Base-by-base conservation (phyloP, 2,113 vertebrate genomes). In the Todiramphus saurophagus region DNA sequence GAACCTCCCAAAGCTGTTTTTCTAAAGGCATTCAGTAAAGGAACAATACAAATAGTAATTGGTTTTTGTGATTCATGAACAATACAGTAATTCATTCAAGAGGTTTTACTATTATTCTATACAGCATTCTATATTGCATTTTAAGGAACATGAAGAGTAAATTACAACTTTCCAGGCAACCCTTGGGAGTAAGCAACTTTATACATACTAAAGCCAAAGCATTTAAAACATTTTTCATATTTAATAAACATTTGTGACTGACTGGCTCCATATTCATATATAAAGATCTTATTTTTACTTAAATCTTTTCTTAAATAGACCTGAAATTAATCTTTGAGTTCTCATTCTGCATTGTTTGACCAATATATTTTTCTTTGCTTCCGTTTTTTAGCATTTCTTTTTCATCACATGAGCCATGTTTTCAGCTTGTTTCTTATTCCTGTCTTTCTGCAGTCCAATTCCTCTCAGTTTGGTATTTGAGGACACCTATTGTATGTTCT, bases 41-140 rank as follows among this genome's bases (percentile, higher is more conserved):
- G 66, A 89, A 76, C 31, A 90, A 82, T 93, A 27, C 35, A 55
- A 8, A 35, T 39, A 79, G 37, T 91, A 96, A 94, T 90, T 95
- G 87, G 83, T 91, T 88, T 64, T 67, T 67, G n/a, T 89, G 83
- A 95, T 91, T 92, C 95, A 85, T 86, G 58, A 91, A 63, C 66
- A 95, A 58, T 82, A 35, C 16, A 86, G 24, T 63, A 87, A 82
- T 82, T 95, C 16, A 86, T 89, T 96, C 68, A 88, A 51, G 64
- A 79, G 15, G 5, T 81, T 91, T 69, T 62, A 19, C 37, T 83
- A 13, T 80, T 89, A 60, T 73, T 92, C 73, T 94, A 3, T 84
- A 67, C 11, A 7, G 31, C 41, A 41, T 41, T 41, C 41, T 31
- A 13, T 37, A 51, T 69, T 90, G 31, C 39, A 76, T 69, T 25